Evolutionary conservation across 2,888 invertebrate genomes (phyloP), one percentile per base, ranked within the genome.

Genomic region (Orthosia incerta): DNA sequence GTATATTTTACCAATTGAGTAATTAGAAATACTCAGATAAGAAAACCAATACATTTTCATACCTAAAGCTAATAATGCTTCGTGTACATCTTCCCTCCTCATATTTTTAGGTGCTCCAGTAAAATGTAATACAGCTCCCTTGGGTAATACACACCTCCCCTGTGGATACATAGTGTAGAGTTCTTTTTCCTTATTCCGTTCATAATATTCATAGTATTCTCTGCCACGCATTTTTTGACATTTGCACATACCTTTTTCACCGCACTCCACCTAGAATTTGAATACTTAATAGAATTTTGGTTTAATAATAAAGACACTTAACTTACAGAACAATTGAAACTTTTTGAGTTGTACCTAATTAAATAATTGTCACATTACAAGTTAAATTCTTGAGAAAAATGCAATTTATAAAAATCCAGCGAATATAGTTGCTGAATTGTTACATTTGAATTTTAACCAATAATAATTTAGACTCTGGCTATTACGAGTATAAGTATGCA

Each of bases 121-220:
- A 53, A 79, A 79, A 64, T 79, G 73, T 0, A 79, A 65, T 13
- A 73, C 12, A 20, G 68, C 26, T 51, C 78, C 78, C 23, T 16
- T 53, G 9, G 73, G 79, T 31, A 79, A 69, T 9, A 7, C 1
- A 20, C 64, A 51, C 45, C 39, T 63, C 0, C 79, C 68, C 13
- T 16, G 23, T 4, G 56, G 53, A 20, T 79, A 79, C 60, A 78
- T 39, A 39, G 51, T 73, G 18, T 45, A 5, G n/a, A 50, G n/a
- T 0, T 65, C 61, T n/a, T 50, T 48, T 3, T 45, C 64, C 7
- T 56, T 62, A 51, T 56, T 61, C 5, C 31, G 1, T 46, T 1
- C 3, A 57, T 60, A 76, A 65, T 76, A 69, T 18, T 69, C 63
- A 20, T 76, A 76, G 16, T 64, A 76, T 51, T 77, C 26, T 48